A percentile compares a stretch with the other conserved stretches of the same genome.
Evolutionary conservation across 2,888 invertebrate genomes (phyloP).

Genomic region (Pandemis cinnamomeana): DNA sequence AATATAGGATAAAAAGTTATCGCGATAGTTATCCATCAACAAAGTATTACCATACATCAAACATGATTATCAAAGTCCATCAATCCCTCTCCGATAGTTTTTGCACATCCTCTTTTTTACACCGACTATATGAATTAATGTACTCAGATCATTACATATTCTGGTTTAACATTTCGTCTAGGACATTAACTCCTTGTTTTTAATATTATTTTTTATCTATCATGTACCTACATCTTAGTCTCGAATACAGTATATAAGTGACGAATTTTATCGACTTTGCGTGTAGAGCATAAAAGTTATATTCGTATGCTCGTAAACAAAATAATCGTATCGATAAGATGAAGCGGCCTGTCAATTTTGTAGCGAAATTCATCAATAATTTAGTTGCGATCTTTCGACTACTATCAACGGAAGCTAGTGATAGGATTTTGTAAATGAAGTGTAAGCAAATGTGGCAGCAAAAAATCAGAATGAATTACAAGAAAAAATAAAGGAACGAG

Average conservation of each 20-base stretch:
- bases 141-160: constrained; percentile 26
- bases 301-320: background rate
- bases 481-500: too few relatives aligned
- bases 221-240: too few relatives aligned
- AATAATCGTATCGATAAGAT: constrained; percentile 36
- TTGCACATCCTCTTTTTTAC: constrained; percentile 19
- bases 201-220: constrained; percentile 40
- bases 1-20: background rate
- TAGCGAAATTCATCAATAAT: constrained; percentile 46
- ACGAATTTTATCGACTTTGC: background rate
- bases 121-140: constrained; percentile 16
- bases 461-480: background rate
- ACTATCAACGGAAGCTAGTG: constrained; percentile 7
- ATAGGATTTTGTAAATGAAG: background rate
- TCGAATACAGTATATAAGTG: background rate
- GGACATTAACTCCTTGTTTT: constrained; percentile 44
- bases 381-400: constrained; percentile 33
- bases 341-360: constrained; percentile 46
- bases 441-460: too few relatives aligned
- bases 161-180: constrained; percentile 33
- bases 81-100: constrained; percentile 12
- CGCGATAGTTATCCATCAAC: background rate
- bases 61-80: constrained; percentile 21
- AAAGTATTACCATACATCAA: constrained; percentile 23
- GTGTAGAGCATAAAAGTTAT: background rate